Base-by-base conservation (phyloP, 2,113 vertebrate species). In the Microcebus lehilahytsara region DNA sequence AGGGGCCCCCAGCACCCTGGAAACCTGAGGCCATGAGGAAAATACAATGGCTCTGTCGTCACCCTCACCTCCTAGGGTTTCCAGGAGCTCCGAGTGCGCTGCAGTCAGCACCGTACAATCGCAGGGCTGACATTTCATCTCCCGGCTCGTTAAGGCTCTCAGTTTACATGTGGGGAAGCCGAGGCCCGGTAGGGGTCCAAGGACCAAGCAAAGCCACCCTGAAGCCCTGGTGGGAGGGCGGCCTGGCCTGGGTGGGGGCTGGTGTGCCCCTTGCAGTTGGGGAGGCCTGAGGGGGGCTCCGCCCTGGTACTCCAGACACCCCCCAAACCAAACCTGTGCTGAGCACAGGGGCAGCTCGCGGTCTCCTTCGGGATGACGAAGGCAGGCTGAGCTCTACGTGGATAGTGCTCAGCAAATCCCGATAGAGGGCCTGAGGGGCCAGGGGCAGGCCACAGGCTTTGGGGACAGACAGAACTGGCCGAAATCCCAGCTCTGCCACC, bases 1-100 rank as follows among this genome's bases (percentile, higher is more conserved):
- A 32, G 64, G 74, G 19, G 27, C 37, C 16, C 42, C 62, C 11
- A 13, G 10, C 19, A 3, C 23, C 49, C 53, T 40, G 51, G 81
- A 71, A 91, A 95, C 25, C 37, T 23, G 81, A 91, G 20, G 4
- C 91, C 30, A 3, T 46, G 37, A 66, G 62, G 69, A 84, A 62
- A 62, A 40, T 34, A 81, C 37, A 72, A 30, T 22, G 37, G 83
- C 51, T 53, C n/a, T 77, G 67, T 60, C 5, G 9, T 46, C 9
- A 84, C 20, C 20, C 16, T 89, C 3, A 11, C 16, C 90, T 66
- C 37, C 96, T 96, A 88, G 85, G 95, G 94, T 96, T 96, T 93
- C 96, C 75, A 92, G 91, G 49, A 9, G 10, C 77, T 67, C 88
- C 25, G 32, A 46, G 91, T 0, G 3, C 27, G 34, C 49, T 58